These are phyloP conservation scores for Perdita meconis DNA, from an alignment of 2,888 invertebrate species.

Conservation along the genomic window DNA sequence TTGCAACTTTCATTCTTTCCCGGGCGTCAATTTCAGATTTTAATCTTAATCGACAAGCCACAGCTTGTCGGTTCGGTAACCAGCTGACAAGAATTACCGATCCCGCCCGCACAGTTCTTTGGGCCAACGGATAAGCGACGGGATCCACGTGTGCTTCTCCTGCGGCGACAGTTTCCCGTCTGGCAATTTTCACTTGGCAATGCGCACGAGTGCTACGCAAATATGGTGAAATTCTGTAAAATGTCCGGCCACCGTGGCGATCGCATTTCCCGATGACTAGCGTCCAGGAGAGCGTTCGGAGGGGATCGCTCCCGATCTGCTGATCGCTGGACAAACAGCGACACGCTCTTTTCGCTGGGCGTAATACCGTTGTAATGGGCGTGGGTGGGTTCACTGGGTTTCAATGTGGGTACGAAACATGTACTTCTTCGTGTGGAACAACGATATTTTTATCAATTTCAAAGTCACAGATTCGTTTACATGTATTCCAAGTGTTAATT, in stretches of 20 bases:
- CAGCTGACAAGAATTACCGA: constrained; percentile 57
- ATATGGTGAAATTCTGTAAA: constrained; percentile 51
- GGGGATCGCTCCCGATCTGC: neutral
- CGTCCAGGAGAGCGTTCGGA: constrained; percentile 7
- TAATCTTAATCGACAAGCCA: constrained; percentile 66
- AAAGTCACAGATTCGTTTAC: too few species aligned
- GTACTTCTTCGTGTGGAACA: neutral
- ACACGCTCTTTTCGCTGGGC: neutral
- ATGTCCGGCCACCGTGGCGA: constrained; percentile 30
- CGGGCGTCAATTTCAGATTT: constrained; percentile 74
- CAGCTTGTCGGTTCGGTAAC: constrained; percentile 14
- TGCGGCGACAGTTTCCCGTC: constrained; percentile 29
- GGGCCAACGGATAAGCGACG: constrained; percentile 27
- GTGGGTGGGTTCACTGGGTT: neutral
- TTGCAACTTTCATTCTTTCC: constrained; percentile 77
- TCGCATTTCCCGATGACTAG: constrained; percentile 36
- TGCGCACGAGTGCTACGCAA: constrained; percentile 50
- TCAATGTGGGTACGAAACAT: neutral
- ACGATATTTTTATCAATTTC: neutral
- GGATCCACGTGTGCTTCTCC: constrained; percentile 9
- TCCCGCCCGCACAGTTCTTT: constrained; percentile 17
- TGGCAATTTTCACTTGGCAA: constrained; percentile 47
- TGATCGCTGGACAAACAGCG: neutral
- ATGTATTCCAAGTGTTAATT: too few species aligned
- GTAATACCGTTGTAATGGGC: neutral